A percentile compares a stretch with the other conserved stretches of the same genome.
Evolutionary conservation across 2,113 vertebrate genomes (phyloP).

Genomic region (Pomatostomus ruficeps): DNA sequence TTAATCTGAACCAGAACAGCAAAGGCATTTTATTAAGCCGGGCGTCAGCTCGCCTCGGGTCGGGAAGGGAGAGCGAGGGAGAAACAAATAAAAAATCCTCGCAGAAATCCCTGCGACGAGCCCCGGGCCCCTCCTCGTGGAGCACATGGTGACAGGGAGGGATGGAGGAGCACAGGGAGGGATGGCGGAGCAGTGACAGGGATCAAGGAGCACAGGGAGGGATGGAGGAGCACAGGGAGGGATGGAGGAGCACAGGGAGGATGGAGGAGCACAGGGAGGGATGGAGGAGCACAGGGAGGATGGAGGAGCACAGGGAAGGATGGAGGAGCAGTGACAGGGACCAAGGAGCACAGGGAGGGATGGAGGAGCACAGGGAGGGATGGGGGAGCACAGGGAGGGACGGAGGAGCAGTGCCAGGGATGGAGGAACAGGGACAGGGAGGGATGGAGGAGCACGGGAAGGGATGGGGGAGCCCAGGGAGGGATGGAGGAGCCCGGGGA

Average conservation of each 20-base stretch:
- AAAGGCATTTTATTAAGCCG: constrained; percentile 38
- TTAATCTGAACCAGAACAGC: constrained; percentile 28
- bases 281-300: too few species aligned
- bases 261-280: constrained; percentile 42
- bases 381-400: constrained; percentile 42
- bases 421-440: too few species aligned
- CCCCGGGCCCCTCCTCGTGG: neutral
- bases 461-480: too few species aligned
- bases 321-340: neutral
- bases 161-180: constrained; percentile 15
- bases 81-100: constrained; percentile 7
- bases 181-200: too few species aligned
- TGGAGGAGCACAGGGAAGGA: constrained; percentile 39
- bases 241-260: constrained; percentile 44
- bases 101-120: neutral
- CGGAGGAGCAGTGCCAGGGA: neutral
- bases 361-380: constrained; percentile 42
- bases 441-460: constrained; percentile 17
- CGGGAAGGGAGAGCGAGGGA: neutral
- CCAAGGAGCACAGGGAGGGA: constrained; percentile 42
- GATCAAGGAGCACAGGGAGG: constrained; percentile 44
- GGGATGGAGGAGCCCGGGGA: constrained; percentile 37
- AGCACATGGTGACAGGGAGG: constrained; percentile 45
- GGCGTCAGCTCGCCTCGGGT: constrained; percentile 11
- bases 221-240: constrained; percentile 42